Percentiles rank a stretch among this genome's conserved stretches.
Evolutionary conservation across 2,888 invertebrate species (phyloP).

Genomic region (Rapana venosa): DNA sequence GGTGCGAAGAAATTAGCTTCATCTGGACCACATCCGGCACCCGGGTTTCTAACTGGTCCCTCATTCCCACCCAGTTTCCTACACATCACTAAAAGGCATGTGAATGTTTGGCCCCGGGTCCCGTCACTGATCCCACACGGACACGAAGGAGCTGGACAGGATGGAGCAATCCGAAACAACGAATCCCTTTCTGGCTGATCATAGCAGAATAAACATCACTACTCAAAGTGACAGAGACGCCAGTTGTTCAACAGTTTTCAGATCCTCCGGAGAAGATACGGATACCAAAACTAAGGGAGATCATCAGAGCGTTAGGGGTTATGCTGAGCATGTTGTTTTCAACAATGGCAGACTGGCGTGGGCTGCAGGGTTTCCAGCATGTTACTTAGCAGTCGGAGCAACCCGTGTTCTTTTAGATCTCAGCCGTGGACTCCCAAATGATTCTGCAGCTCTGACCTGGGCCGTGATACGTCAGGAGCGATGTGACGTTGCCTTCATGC

Average conservation of each 20-base stretch:
- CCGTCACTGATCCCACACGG: neutral
- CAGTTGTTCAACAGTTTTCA: neutral
- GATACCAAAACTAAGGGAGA: neutral
- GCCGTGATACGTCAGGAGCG: neutral
- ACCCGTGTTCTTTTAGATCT: neutral
- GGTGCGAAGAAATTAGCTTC: constrained; percentile 38
- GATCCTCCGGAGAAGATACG: neutral
- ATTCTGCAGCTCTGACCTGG: neutral
- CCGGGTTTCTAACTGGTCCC: constrained; percentile 51
- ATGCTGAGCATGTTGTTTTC: neutral
- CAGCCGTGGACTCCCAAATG: neutral
- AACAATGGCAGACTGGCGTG: neutral
- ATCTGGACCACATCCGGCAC: constrained; percentile 51
- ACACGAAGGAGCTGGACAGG: neutral
- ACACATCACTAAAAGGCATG: neutral
- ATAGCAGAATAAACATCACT: neutral
- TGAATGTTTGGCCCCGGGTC: neutral
- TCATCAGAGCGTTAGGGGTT: neutral
- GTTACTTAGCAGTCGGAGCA: neutral
- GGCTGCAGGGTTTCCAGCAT: neutral
- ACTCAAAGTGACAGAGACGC: neutral
- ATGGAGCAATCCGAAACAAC: neutral
- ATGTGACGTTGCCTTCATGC: neutral
- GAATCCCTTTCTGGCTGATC: neutral
- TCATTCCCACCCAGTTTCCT: constrained; percentile 19